phyloP scores from a whole-genome alignment of 2,113 vertebrate species.

The Hyla sarda region DNA sequence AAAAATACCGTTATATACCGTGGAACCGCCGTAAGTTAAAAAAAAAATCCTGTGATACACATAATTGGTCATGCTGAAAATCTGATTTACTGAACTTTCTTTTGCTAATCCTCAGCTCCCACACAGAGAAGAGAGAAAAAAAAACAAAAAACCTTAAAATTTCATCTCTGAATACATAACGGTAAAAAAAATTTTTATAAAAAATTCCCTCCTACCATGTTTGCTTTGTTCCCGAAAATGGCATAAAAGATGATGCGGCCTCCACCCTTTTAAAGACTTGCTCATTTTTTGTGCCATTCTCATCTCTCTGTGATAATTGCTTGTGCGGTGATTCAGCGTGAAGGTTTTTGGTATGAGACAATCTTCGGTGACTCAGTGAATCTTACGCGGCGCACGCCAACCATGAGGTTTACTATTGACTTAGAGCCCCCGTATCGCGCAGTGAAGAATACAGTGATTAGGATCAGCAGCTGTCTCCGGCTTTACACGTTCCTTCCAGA shows the following conservation, averaged over 20 bases:
- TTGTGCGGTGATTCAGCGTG: background rate
- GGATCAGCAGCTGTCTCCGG: too few species aligned
- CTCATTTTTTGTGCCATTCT: too few species aligned
- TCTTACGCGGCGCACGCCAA: background rate
- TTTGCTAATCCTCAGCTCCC: constrained; percentile 1
- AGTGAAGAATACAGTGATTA: background rate
- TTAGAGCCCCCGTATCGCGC: background rate
- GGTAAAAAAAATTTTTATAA: background rate
- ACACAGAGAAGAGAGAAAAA: background rate
- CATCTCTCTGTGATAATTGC: background rate
- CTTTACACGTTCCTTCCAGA: background rate
- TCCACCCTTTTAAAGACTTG: too few species aligned
- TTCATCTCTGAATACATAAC: background rate
- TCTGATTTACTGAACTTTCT: constrained; percentile 1
- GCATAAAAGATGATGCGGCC: background rate
- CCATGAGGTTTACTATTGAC: background rate
- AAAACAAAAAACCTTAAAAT: background rate
- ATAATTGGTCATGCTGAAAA: background rate
- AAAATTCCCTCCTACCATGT: background rate
- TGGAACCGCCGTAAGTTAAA: too few species aligned
- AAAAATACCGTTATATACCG: too few species aligned
- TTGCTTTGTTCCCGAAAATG: background rate
- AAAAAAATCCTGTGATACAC: too few species aligned
- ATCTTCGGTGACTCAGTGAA: background rate
- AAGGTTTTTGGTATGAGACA: background rate